Evolutionary conservation across 2,797 vertebrate genomes (phyloP).

Genomic region (Muraenolepis orangiensis): DNA sequence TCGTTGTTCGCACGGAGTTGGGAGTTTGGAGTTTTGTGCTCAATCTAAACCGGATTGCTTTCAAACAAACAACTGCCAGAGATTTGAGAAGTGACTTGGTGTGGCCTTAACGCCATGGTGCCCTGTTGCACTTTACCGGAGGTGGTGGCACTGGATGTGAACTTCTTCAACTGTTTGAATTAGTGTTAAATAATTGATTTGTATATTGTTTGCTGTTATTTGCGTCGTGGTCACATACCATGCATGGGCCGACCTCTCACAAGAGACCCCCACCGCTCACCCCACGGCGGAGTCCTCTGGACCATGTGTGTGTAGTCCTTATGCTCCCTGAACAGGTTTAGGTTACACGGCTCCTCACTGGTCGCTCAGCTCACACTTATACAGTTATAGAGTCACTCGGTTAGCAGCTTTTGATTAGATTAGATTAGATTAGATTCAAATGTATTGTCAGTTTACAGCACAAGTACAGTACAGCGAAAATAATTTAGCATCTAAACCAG

Average conservation of each 20-base stretch:
- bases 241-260: too few relatives aligned
- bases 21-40: too few relatives aligned
- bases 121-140: background rate
- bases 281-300: constrained; percentile 45
- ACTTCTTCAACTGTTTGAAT: background rate
- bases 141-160: background rate
- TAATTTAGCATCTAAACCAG: too few relatives aligned
- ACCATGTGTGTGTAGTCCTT: constrained; percentile 22
- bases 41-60: background rate
- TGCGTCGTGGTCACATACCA: constrained; percentile 65
- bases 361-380: background rate
- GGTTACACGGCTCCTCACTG: background rate
- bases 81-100: background rate
- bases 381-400: background rate
- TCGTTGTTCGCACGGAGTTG: background rate
- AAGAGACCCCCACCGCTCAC: constrained; percentile 46
- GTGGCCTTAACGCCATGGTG: background rate
- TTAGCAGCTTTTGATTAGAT: too few relatives aligned
- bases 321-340: background rate
- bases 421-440: too few relatives aligned
- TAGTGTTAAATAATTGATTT: background rate
- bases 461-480: too few relatives aligned
- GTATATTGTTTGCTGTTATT: background rate
- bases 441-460: too few relatives aligned
- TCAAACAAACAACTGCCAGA: background rate